Conservation (phyloP, 2,888 invertebrate genomes). For the Notodonta dromedarius region DNA sequence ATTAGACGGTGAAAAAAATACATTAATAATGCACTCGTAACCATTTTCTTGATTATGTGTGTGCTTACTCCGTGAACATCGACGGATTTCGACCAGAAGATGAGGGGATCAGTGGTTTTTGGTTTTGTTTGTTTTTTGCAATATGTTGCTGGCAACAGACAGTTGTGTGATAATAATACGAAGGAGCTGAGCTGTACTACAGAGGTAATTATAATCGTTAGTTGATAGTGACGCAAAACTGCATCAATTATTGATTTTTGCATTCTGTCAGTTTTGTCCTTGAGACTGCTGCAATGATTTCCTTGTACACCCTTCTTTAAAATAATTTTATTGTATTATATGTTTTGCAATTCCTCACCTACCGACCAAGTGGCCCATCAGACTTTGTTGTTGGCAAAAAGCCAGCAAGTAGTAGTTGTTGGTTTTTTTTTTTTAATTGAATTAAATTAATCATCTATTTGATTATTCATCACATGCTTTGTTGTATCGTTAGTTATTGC, state of each 20-base stretch:
- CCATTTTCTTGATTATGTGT: constrained; percentile 27
- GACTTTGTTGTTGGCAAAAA: no score
- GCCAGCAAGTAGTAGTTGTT: no score
- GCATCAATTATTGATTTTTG: constrained; percentile 47
- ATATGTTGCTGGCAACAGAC: constrained; percentile 52
- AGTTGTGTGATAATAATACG: constrained; percentile 60
- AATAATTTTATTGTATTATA: background rate
- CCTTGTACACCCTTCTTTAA: background rate
- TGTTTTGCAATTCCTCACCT: no score
- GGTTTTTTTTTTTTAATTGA: no score
- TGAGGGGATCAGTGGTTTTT: constrained; percentile 53
- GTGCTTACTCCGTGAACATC: constrained; percentile 19
- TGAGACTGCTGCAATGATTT: background rate
- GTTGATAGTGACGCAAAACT: constrained; percentile 10
- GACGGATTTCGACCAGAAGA: constrained; percentile 31
- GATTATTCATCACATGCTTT: no score
- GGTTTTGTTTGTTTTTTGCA: constrained; percentile 53
- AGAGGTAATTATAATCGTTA: constrained; percentile 52
- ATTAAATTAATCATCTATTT: no score
- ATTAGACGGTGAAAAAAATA: constrained; percentile 14
- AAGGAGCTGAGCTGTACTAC: constrained; percentile 65
- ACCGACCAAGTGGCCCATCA: no score
- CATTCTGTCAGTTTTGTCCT: constrained; percentile 17
- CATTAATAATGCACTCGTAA: constrained; percentile 24
- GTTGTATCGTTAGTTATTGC: no score